Base-by-base conservation (phyloP, 2,797 vertebrate genomes). In the Spinibarbus caldwelli region DNA sequence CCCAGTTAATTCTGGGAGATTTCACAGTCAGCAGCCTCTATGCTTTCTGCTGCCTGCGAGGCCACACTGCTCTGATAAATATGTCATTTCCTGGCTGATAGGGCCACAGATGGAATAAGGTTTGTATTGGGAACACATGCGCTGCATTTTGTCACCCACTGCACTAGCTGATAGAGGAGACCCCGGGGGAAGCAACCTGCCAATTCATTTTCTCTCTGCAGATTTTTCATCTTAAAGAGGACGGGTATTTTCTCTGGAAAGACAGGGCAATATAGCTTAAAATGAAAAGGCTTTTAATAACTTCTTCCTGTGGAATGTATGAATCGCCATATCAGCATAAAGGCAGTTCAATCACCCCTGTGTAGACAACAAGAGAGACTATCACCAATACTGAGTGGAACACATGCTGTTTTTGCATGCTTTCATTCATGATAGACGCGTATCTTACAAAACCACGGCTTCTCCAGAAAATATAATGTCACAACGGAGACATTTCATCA, bases 91-190 rank as follows among this genome's bases (percentile, higher is more conserved):
- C 95, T 88, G 91, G 91, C 94, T 96, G 96, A 96, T 95, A 96
- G 95, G 93, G 94, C 96, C 95, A 95, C 96, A 96, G 95, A 96
- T 96, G 96, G 96, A 96, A 96, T 96, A 95, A 95, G 95, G 95
- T 96, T 96, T 96, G 96, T 96, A 96, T 95, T 96, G 95, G 95
- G 95, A 96, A 95, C 94, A 95, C 96, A 96, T 96, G 95, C 94
- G 95, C 95, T 96, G 95, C 95, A 95, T 96, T 96, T 90, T 96
- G 89, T 90, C 96, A 96, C 95, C 94, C 95, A 94, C 93, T 95
- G 95, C 95, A 77, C 93, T 93, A 94, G 95, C 96, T 96, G 95
- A 96, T 96, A 95, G 92, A 94, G 80, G 89, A 92, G 86, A 88
- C 93, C 95, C 92, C 94, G 84, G 92, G 95, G 95, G 95, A 94